A percentile compares a stretch with the other conserved stretches of the same genome.
phyloP scores from a whole-genome alignment of 2,797 vertebrate genomes.

The Crypturellus tataupa region DNA sequence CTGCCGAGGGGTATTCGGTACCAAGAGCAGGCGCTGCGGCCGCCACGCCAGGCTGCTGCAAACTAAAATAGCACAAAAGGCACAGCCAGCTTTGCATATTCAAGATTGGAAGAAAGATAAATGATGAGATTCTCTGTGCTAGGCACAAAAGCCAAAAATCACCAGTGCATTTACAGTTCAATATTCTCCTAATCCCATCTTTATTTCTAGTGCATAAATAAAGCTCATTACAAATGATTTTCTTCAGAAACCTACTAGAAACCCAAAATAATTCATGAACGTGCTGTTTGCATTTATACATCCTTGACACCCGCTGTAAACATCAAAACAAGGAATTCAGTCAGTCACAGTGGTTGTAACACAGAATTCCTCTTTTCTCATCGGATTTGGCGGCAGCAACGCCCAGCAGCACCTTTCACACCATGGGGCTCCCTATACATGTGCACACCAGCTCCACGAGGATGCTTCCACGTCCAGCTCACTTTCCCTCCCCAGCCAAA shows the following conservation, averaged over 20 bases:
- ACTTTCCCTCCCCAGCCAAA: neutral
- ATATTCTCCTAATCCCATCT: slow-evolving; percentile 72
- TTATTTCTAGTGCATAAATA: slow-evolving; percentile 71
- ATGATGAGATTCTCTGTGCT: slow-evolving; percentile 62
- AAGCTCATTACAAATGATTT: slow-evolving; percentile 73
- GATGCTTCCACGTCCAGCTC: neutral
- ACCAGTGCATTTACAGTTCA: slow-evolving; percentile 72
- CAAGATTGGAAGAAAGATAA: slow-evolving; percentile 64
- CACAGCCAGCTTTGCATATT: slow-evolving; percentile 69
- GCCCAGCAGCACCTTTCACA: neutral
- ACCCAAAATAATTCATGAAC: slow-evolving; percentile 71
- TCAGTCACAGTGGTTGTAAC: slow-evolving; percentile 52
- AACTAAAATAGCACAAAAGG: slow-evolving; percentile 54
- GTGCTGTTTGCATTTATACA: slow-evolving; percentile 67
- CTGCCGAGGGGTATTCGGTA: neutral
- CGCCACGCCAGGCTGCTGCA: slow-evolving; percentile 38
- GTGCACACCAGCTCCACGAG: neutral
- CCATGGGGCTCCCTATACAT: accelerated
- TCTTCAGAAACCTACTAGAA: slow-evolving; percentile 68
- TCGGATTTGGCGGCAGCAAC: slow-evolving; percentile 20
- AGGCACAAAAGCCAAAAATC: slow-evolving; percentile 69
- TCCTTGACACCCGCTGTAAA: slow-evolving; percentile 65
- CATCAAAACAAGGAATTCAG: slow-evolving; percentile 72
- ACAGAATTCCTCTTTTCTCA: slow-evolving; percentile 1
- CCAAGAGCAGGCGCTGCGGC: neutral